phyloP scores from a whole-genome alignment of 1,140 invertebrate species.

The Heliconius congener region DNA sequence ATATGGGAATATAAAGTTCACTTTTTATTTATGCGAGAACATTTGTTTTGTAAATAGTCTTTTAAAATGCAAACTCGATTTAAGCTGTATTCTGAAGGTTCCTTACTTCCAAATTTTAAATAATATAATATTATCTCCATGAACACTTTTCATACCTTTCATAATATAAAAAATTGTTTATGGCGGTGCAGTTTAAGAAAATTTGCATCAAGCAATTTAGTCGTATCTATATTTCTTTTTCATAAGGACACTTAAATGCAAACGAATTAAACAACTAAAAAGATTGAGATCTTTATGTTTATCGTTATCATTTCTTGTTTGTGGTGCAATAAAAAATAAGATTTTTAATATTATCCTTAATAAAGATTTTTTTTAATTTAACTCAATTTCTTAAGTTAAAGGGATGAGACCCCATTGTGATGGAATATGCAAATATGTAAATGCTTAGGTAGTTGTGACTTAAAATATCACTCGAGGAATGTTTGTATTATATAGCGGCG shows the following conservation, averaged over 20 bases:
- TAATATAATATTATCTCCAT: conserved; percentile 5
- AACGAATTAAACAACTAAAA: conserved; percentile 14
- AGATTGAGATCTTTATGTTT: conserved; percentile 10
- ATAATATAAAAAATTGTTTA: conserved; percentile 10
- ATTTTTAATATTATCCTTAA: neutral
- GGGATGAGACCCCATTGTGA: too few species aligned
- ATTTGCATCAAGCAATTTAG: conserved; percentile 27
- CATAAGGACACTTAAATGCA: neutral
- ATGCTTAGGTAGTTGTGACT: too few species aligned
- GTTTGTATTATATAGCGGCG: too few species aligned
- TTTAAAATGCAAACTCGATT: conserved; percentile 62
- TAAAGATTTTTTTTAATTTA: too few species aligned
- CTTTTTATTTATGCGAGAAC: conserved; percentile 31
- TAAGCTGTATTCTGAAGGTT: conserved; percentile 24
- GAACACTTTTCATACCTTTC: conserved; percentile 10
- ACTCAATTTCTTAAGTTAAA: too few species aligned
- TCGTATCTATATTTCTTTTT: conserved; percentile 17
- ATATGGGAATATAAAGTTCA: conserved; percentile 26
- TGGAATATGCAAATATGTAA: too few species aligned
- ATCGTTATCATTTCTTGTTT: neutral
- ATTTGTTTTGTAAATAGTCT: conserved; percentile 55
- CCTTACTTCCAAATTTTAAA: conserved; percentile 10
- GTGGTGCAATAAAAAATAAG: neutral
- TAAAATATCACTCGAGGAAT: too few species aligned
- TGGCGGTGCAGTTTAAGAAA: conserved; percentile 13